Base-by-base conservation (phyloP, 2,797 vertebrate genomes). In the Silurus lanzhouensis region DNA sequence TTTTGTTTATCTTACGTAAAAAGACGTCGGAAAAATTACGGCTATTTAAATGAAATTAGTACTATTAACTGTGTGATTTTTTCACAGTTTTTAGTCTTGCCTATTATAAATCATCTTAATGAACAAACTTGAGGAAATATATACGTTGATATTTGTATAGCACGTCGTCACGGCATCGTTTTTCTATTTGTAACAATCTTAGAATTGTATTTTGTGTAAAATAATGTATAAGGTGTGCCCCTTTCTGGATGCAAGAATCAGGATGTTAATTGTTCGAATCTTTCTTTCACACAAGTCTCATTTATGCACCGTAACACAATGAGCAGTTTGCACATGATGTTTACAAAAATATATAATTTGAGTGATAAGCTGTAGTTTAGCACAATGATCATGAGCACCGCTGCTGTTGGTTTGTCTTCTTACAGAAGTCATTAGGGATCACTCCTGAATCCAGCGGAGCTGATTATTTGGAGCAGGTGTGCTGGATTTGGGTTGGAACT, bases 381-480 rank as follows among this genome's bases (percentile, higher is more conserved):
- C 44, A 22, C 9, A 12, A 17, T 22, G 38, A 46, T 52, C 22
- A 15, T 52, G 44, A n/a, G 5, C 48, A 12, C 5, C n/a, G 70
- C 13, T 72, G 70, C 48, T 57, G 14, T n/a, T 17, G 27, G 60
- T 61, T 78, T 78, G 60, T 2, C 31, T 78, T 63, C 12, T 63
- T 63, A n/a, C 31, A 46, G 76, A 61, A 15, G 61, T 79, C 22
- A 25, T 48, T 79, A 46, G 38, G 77, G 77, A 25, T 79, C 38
- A 63, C 13, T 6, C 31, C 61, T 5, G 31, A 79, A 79, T 63
- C 76, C 20, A 63, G 4, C 58, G 14, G 5, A 5, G 58, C 38
- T 63, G 31, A 46, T 78, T 78, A 78, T 79, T 60, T 46, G 20
- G 60, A 64, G 38, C 77, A 64, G 60, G 22, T 79, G 38, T 79